Conservation (phyloP, 2,888 invertebrate genomes). For the Malthinus seriepunctatus region DNA sequence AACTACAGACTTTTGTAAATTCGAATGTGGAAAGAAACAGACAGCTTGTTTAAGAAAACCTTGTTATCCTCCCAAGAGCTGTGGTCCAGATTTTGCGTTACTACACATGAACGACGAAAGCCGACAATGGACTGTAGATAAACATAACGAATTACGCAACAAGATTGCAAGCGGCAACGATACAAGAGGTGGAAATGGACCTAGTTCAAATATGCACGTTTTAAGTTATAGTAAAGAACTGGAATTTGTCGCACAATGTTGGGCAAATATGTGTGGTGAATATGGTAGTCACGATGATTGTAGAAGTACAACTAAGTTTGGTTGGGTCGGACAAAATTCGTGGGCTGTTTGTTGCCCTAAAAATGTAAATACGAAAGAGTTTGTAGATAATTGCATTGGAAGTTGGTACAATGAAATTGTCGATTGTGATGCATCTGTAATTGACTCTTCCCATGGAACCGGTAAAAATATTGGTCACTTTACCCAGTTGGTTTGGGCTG, state of each 20-base stretch:
- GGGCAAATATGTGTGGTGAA: conserved; percentile 50
- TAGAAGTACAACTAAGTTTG: conserved; percentile 46
- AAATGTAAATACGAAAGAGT: too few relatives aligned
- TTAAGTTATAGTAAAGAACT: conserved; percentile 47
- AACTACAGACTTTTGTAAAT: too few relatives aligned
- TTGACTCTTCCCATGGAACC: neutral
- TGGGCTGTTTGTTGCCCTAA: too few relatives aligned
- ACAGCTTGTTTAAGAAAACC: too few relatives aligned
- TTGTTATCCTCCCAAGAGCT: too few relatives aligned
- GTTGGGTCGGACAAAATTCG: neutral
- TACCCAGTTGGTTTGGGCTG: conserved; percentile 31
- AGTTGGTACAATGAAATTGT: neutral
- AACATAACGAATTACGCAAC: neutral
- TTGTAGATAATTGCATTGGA: neutral
- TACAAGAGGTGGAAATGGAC: neutral
- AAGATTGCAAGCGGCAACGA: neutral
- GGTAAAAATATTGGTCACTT: conserved; percentile 23
- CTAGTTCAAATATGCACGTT: conserved; percentile 2
- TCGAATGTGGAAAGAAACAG: too few relatives aligned
- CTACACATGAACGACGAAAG: too few relatives aligned
- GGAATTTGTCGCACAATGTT: conserved; percentile 51
- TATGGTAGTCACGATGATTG: conserved; percentile 46
- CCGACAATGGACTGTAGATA: neutral
- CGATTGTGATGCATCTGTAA: neutral
- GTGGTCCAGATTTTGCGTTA: too few relatives aligned